Evolutionary conservation across 1,140 invertebrate genomes (phyloP).

Genomic region (Drosophila seguyi): DNA sequence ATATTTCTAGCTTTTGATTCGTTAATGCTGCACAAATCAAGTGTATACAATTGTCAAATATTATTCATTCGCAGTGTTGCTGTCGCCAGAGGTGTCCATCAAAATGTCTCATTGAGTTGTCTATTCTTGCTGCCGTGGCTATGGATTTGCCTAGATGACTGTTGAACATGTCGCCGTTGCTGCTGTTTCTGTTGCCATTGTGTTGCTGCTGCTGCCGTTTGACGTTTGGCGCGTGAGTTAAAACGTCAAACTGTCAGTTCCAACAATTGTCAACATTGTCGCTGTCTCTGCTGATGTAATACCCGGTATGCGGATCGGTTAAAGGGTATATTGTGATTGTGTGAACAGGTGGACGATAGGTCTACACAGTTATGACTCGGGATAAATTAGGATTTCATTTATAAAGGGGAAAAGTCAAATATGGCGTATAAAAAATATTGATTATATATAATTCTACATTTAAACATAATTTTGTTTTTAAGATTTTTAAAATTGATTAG

Average conservation of each 20-base stretch:
- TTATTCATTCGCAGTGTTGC: constrained; percentile 56
- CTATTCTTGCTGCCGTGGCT: constrained; percentile 27
- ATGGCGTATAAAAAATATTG: background rate
- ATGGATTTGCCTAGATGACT: constrained; percentile 41
- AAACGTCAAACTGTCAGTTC: constrained; percentile 76
- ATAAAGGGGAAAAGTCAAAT: background rate
- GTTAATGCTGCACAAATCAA: constrained; percentile 37
- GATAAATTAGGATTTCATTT: background rate
- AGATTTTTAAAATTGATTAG: too few relatives aligned
- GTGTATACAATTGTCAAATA: constrained; percentile 65
- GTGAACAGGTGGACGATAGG: background rate
- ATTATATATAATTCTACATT: too few relatives aligned
- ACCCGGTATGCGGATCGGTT: background rate
- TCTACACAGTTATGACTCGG: background rate
- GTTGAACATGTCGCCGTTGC: constrained; percentile 15
- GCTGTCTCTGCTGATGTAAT: constrained; percentile 21
- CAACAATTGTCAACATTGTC: constrained; percentile 64
- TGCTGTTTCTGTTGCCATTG: constrained; percentile 23
- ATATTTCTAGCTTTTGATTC: constrained; percentile 33
- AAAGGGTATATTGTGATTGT: background rate
- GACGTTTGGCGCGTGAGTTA: constrained; percentile 74
- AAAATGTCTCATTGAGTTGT: constrained; percentile 65
- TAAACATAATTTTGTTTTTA: too few relatives aligned
- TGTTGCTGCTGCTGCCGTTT: constrained; percentile 32
- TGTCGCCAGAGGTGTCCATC: constrained; percentile 54